Percentiles rank a stretch among this genome's conserved stretches.
phyloP scores from a whole-genome alignment of 30 jellyfish, hydroid and myxozoan genomes.

The Aurelia aurita region DNA sequence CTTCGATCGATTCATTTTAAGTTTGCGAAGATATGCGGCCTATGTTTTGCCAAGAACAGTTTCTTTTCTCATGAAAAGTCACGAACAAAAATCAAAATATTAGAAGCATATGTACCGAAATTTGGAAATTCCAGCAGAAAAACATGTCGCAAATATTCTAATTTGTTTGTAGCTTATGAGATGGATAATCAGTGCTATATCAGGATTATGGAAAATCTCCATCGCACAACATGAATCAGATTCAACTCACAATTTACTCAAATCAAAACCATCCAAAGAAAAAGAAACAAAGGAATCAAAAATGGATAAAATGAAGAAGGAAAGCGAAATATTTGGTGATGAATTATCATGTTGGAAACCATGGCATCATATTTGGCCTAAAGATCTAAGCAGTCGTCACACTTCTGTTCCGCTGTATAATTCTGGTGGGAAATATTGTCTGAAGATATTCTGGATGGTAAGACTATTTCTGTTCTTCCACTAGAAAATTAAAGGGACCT shows the following conservation, averaged over 20 bases:
- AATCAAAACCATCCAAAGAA: constrained; percentile 81
- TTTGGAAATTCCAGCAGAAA: too few species aligned
- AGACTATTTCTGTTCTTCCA: not conserved
- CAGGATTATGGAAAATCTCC: constrained; percentile 47
- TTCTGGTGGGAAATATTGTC: constrained; percentile 94
- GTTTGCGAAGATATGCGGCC: too few species aligned
- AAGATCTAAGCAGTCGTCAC: constrained; percentile 62
- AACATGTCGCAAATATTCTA: not conserved
- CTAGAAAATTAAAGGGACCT: too few species aligned
- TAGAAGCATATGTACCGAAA: too few species aligned
- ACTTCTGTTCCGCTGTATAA: constrained; percentile 66
- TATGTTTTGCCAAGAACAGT: too few species aligned
- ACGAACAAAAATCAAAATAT: too few species aligned
- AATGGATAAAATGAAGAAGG: constrained; percentile 71
- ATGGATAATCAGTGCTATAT: constrained; percentile 69
- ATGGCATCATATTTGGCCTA: constrained; percentile 99
- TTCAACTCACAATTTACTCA: constrained; percentile 28
- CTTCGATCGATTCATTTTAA: too few species aligned
- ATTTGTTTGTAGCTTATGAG: constrained; percentile 65
- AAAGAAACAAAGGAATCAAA: constrained; percentile 66
- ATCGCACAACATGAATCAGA: constrained; percentile 33
- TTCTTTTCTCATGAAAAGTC: too few species aligned
- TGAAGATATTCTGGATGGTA: constrained; percentile 98
- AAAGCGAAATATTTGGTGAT: constrained; percentile 61
- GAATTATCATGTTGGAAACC: constrained; percentile 89